A percentile compares a stretch with the other conserved stretches of the same genome.
phyloP scores from a whole-genome alignment of 1,140 invertebrate species.

The Drosophila lowei region DNA sequence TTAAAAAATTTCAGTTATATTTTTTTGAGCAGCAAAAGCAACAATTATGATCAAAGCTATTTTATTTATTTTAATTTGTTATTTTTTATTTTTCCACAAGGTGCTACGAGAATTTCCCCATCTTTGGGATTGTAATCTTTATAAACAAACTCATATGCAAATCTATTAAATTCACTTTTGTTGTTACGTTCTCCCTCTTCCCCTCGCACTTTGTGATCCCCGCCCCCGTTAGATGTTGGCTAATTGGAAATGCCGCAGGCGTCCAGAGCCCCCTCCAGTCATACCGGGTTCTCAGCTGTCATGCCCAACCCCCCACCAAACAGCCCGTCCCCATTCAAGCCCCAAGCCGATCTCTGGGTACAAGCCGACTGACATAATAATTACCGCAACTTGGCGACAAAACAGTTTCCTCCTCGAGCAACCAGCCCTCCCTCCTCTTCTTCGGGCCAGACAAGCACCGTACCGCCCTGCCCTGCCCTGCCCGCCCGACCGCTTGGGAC shows the following conservation, averaged over 20 bases:
- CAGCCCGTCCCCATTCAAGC: background rate
- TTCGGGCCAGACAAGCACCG: too few relatives aligned
- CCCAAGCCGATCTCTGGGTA: conserved; percentile 24
- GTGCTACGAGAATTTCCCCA: too few relatives aligned
- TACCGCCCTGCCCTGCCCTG: background rate
- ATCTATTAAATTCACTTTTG: conserved; percentile 69
- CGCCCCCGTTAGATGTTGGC: conserved; percentile 56
- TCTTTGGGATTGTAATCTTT: conserved; percentile 18
- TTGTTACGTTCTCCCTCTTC: conserved; percentile 35
- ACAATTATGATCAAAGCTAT: too few relatives aligned
- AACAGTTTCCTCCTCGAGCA: conserved; percentile 30
- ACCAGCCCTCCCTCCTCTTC: background rate
- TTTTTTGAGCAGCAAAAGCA: too few relatives aligned
- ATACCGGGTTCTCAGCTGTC: conserved; percentile 35
- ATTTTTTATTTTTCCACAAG: background rate
- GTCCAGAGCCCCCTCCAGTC: conserved; percentile 35
- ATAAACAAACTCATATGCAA: conserved; percentile 39
- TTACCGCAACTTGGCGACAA: conserved; percentile 72
- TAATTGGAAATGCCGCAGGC: conserved; percentile 76
- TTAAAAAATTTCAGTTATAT: too few relatives aligned
- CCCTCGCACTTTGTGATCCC: background rate
- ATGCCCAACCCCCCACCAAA: conserved; percentile 12
- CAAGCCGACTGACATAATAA: conserved; percentile 71
- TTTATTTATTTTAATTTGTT: too few relatives aligned
- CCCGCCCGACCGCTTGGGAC: conserved; percentile 6